Evolutionary conservation across 2,888 invertebrate species (phyloP).

Genomic region (Myathropa florea): DNA sequence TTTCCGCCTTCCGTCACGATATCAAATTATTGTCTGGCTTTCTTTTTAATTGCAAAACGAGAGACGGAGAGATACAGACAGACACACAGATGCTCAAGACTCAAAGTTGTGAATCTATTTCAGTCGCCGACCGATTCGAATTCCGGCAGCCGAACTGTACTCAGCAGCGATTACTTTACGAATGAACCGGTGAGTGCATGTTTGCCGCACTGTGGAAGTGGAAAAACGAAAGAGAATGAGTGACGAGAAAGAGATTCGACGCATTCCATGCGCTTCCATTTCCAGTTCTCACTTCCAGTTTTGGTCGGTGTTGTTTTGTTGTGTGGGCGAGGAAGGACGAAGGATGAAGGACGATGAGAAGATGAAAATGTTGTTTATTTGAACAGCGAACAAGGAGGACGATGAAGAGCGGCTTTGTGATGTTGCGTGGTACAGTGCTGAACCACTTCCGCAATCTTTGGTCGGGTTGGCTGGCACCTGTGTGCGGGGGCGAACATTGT

Average conservation of each 20-base stretch:
- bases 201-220: slow-evolving; percentile 3
- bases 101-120: slow-evolving; percentile 45
- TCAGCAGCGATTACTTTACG: slow-evolving; percentile 55
- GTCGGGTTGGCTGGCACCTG: neutral
- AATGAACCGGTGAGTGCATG: slow-evolving; percentile 58
- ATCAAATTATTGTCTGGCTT: slow-evolving; percentile 50
- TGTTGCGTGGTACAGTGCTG: slow-evolving; percentile 36
- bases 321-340: neutral
- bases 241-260: slow-evolving; percentile 36
- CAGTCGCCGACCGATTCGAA: slow-evolving; percentile 27
- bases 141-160: slow-evolving; percentile 57
- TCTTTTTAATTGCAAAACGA: slow-evolving; percentile 34
- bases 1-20: neutral
- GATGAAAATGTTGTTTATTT: neutral
- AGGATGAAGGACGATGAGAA: neutral
- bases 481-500: neutral
- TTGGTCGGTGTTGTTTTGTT: slow-evolving; percentile 45
- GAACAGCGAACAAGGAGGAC: neutral
- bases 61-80: slow-evolving; percentile 35
- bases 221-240: slow-evolving; percentile 8
- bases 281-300: slow-evolving; percentile 47
- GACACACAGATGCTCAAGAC: neutral
- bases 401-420: slow-evolving; percentile 7
- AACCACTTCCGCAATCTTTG: slow-evolving; percentile 56
- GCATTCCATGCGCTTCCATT: slow-evolving; percentile 32